These are phyloP conservation scores for Triplophysa tibetana DNA, from an alignment of 2,113 vertebrate species.

Conservation along the genomic window DNA sequence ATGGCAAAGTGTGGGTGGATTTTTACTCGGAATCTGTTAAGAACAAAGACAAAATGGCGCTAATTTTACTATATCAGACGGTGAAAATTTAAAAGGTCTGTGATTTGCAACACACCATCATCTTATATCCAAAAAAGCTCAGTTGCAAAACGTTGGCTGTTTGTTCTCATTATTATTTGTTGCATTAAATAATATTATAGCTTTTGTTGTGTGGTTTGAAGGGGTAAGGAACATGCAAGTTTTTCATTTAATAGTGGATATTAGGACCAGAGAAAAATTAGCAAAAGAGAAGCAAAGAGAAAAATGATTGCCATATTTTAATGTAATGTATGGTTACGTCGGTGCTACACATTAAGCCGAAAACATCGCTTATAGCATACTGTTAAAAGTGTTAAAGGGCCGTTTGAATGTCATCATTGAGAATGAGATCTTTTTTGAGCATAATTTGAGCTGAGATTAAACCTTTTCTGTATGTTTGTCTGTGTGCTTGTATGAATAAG, in stretches of 20 bases:
- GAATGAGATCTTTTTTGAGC: background rate
- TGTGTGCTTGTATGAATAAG: conserved; percentile 43
- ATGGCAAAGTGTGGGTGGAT: conserved; percentile 36
- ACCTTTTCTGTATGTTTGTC: conserved; percentile 7
- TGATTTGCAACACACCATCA: background rate
- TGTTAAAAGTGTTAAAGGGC: background rate
- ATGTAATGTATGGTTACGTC: too few species aligned
- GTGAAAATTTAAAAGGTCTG: too few species aligned
- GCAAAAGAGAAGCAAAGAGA: too few species aligned
- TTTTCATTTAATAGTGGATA: background rate
- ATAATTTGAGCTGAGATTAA: too few species aligned
- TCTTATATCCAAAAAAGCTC: background rate
- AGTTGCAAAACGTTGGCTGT: background rate
- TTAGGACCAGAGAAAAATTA: conserved; percentile 5
- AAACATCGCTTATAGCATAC: too few species aligned
- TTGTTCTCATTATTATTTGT: background rate
- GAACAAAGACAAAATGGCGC: conserved; percentile 16
- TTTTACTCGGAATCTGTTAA: background rate
- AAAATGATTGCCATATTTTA: background rate
- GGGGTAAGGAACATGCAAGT: background rate
- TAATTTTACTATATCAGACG: background rate
- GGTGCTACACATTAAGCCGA: too few species aligned
- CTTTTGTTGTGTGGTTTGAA: background rate
- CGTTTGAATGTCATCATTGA: background rate
- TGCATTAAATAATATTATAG: background rate